phyloP scores from a whole-genome alignment of 2,888 invertebrate genomes.

The Odontocolon sp. region DNA sequence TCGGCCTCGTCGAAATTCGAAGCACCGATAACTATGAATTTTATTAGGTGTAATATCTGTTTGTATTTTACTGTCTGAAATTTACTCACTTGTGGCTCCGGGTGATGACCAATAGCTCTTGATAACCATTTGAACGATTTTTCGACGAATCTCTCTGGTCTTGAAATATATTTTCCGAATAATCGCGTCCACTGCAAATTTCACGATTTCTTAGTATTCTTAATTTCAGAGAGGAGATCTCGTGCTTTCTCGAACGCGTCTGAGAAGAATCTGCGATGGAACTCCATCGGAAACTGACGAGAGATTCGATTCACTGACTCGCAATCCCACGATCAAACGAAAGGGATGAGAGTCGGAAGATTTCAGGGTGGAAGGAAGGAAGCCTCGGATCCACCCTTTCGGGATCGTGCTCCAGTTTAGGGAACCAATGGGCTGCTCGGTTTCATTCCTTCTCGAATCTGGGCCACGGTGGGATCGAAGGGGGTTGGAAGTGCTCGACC shows the following conservation, averaged over 20 bases:
- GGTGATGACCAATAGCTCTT: constrained; percentile 2
- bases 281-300: constrained; percentile 41
- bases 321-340: not conserved
- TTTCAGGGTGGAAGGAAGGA: constrained; percentile 37
- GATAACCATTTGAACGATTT: constrained; percentile 19
- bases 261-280: constrained; percentile 53
- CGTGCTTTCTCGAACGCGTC: constrained; percentile 22
- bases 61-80: not conserved
- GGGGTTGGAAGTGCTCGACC: constrained; percentile 62
- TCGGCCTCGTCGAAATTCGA: constrained; percentile 6
- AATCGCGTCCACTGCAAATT: not conserved
- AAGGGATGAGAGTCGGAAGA: constrained; percentile 25
- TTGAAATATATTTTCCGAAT: too few species aligned
- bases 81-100: constrained; percentile 24
- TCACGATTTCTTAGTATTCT: too few species aligned
- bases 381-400: constrained; percentile 71
- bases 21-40: not conserved
- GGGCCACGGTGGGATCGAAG: constrained; percentile 61
- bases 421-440: constrained; percentile 69
- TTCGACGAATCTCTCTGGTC: not conserved
- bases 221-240: not conserved
- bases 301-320: constrained; percentile 1
- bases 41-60: not conserved
- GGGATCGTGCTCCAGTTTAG: constrained; percentile 72
- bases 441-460: constrained; percentile 60